Percentiles rank a stretch among this genome's conserved stretches.
These are phyloP conservation scores for Moxostoma hubbsi DNA, from an alignment of 2,797 vertebrate species.

Conservation along the genomic window DNA sequence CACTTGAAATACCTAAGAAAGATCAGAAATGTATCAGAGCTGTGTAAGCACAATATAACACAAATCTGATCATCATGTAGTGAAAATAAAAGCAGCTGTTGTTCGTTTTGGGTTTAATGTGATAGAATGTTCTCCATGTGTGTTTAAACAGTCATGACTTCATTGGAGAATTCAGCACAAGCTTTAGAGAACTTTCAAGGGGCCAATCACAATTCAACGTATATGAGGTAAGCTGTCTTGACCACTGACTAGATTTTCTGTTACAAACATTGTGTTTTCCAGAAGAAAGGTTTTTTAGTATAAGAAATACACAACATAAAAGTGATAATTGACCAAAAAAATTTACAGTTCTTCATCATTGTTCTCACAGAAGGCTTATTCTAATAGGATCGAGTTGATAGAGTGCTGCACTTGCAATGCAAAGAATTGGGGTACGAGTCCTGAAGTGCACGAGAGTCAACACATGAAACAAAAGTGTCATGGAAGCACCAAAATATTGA, in stretches of 20 bases:
- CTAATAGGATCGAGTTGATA: too few species aligned
- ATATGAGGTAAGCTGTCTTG: constrained; percentile 83
- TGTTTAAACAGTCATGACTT: constrained; percentile 88
- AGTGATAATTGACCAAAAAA: too few species aligned
- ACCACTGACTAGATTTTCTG: background rate
- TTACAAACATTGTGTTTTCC: background rate
- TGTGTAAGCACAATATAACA: background rate
- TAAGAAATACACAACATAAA: background rate
- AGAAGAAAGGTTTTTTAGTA: background rate
- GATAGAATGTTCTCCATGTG: constrained; percentile 6
- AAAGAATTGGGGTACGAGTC: too few species aligned
- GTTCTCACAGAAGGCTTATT: too few species aligned
- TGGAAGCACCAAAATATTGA: too few species aligned
- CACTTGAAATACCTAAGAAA: constrained; percentile 12
- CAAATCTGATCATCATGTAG: background rate
- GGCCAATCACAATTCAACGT: constrained; percentile 98
- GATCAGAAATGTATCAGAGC: constrained; percentile 22
- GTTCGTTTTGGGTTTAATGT: too few species aligned
- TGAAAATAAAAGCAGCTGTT: too few species aligned
- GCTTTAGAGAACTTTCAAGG: constrained; percentile 93
- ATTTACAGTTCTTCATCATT: too few species aligned
- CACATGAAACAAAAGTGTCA: too few species aligned
- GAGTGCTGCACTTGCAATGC: too few species aligned
- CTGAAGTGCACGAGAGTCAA: too few species aligned
- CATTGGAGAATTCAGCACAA: constrained; percentile 97